Evolutionary conservation across 64 coral and sea anemone species (phyloP).

Genomic region (Trachythela sp.): DNA sequence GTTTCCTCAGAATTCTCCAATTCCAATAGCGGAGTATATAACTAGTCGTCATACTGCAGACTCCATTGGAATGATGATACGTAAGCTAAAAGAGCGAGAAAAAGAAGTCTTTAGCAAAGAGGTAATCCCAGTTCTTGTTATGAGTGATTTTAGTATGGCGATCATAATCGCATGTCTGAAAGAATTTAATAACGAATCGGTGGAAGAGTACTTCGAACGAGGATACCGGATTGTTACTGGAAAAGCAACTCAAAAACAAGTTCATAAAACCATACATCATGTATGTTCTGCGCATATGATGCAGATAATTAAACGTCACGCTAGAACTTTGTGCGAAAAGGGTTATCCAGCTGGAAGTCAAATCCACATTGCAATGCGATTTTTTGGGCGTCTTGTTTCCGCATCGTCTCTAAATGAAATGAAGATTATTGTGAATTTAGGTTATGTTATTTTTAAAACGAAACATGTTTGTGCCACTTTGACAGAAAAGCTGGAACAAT

Average conservation of each 20-base stretch:
- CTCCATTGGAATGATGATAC: slow-evolving; percentile 31
- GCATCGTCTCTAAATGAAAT: slow-evolving; percentile 19
- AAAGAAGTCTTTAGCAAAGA: neutral
- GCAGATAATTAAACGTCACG: slow-evolving; percentile 29
- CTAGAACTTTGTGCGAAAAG: slow-evolving; percentile 1
- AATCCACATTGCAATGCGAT: slow-evolving; percentile 34
- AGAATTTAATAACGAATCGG: slow-evolving; percentile 37
- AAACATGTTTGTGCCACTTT: neutral
- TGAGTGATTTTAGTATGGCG: slow-evolving; percentile 37
- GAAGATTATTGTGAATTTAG: neutral
- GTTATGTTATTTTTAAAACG: slow-evolving; percentile 10
- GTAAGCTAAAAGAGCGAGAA: slow-evolving; percentile 33
- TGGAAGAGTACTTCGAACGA: neutral
- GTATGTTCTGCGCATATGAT: slow-evolving; percentile 36
- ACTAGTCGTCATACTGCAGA: slow-evolving; percentile 22
- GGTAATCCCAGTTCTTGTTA: neutral
- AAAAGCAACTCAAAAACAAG: neutral
- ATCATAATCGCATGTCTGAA: slow-evolving; percentile 7
- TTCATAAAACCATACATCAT: slow-evolving; percentile 2
- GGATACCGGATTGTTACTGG: slow-evolving; percentile 33
- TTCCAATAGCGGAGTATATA: slow-evolving; percentile 40
- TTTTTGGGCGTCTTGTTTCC: slow-evolving; percentile 19
- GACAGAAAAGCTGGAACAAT: neutral
- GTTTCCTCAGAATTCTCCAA: slow-evolving; percentile 1
- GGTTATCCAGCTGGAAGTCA: slow-evolving; percentile 5